A percentile compares a stretch with the other conserved stretches of the same genome.
Conservation (phyloP, 2,113 vertebrate genomes). For the Pseudopodoces humilis region DNA sequence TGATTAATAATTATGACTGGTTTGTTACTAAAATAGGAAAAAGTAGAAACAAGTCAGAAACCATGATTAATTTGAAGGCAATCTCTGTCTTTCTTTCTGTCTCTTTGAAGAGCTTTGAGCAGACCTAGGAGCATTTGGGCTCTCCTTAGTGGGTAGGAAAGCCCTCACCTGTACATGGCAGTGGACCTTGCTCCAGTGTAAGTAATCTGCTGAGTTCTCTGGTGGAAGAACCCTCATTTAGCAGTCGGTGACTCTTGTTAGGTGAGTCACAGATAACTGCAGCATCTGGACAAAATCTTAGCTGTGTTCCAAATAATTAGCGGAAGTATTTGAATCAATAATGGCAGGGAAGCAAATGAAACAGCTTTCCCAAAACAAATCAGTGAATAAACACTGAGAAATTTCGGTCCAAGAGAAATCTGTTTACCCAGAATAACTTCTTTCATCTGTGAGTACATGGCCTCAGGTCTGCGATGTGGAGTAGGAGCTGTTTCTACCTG, state of each 20-base stretch:
- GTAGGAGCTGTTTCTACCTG: slow-evolving; percentile 3
- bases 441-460: not conserved
- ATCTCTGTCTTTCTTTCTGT: not conserved
- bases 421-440: not conserved
- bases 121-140: not conserved
- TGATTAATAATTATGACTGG: slow-evolving; percentile 34
- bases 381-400: not conserved
- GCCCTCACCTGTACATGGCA: not conserved
- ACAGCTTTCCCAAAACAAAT: not conserved
- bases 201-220: not conserved
- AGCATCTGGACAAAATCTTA: not conserved
- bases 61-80: not conserved
- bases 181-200: not conserved
- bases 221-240: not conserved
- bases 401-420: not conserved
- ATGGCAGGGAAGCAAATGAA: not conserved
- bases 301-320: not conserved
- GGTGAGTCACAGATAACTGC: not conserved
- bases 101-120: slow-evolving; percentile 10
- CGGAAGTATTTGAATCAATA: not conserved
- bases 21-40: slow-evolving; percentile 34
- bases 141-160: not conserved
- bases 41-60: slow-evolving; percentile 29
- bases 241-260: not conserved
- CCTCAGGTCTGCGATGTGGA: not conserved